Conservation (phyloP, 1,140 invertebrate genomes). For the Elymnias hypermnestra region DNA sequence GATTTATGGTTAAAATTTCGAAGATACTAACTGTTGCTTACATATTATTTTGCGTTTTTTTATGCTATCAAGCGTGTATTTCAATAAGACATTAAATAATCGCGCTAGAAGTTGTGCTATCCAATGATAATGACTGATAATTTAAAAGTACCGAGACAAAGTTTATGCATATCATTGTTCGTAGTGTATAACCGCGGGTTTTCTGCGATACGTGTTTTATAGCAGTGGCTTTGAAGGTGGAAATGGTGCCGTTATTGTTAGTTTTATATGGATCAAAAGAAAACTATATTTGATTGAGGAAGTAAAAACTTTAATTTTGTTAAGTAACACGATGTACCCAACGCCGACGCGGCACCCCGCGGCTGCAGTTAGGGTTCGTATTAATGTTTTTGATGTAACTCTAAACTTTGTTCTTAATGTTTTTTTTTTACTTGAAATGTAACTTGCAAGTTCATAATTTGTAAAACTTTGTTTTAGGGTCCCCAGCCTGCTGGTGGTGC, state of each 20-base stretch:
- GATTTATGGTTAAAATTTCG: constrained; percentile 63
- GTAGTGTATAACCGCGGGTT: constrained; percentile 49
- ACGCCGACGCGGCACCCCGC: constrained; percentile 65
- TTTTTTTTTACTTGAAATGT: not conserved
- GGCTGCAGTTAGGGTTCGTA: constrained; percentile 66
- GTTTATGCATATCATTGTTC: constrained; percentile 73
- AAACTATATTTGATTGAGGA: constrained; percentile 53
- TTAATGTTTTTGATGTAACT: constrained; percentile 33
- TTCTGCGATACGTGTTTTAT: constrained; percentile 53
- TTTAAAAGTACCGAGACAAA: constrained; percentile 66
- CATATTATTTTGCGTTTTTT: constrained; percentile 16
- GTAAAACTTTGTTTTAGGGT: constrained; percentile 80
- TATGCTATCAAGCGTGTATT: constrained; percentile 9
- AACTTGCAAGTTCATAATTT: too few relatives aligned
- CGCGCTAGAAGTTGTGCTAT: constrained; percentile 32
- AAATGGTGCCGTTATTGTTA: constrained; percentile 52
- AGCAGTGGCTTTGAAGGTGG: constrained; percentile 46
- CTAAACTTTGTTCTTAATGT: not conserved
- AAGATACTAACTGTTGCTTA: constrained; percentile 43
- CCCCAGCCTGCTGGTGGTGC: constrained; percentile 92
- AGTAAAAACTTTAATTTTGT: constrained; percentile 32
- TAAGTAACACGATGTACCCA: constrained; percentile 59
- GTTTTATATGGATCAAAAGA: constrained; percentile 45
- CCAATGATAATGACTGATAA: constrained; percentile 62
- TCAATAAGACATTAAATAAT: constrained; percentile 6